Base-by-base conservation (phyloP, 2,113 vertebrate species). In the Anas platyrhynchos region DNA sequence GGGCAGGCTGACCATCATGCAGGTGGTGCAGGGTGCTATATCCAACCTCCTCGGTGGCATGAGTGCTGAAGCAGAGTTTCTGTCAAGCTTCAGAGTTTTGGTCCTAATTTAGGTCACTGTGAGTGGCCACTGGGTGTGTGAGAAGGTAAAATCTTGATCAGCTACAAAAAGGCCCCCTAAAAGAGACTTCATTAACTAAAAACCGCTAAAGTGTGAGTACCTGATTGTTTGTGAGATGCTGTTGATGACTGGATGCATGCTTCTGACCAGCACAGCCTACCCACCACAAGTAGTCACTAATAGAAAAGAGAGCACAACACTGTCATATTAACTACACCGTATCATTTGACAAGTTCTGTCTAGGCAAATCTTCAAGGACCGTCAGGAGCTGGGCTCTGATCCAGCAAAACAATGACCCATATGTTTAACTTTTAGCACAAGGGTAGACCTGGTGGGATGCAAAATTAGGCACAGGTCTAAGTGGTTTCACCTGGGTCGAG, bases 291-390 rank as follows among this genome's bases (percentile, higher is more conserved):
- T 18, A 77, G 32, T 48, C 31, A 26, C 59, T 50, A 46, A 43
- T 1, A 52, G 44, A 75, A 84, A 78, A 65, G 3, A 79, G 22
- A 88, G 22, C 23, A 79, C 62, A 79, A 55, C 61, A 31, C 23
- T 2, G 1, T 16, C 73, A 10, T 17, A 52, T 32, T 80, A 59
- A 86, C 80, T 91, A 52, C 9, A 41, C 46, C 1, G 0, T 55
- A 58, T 79, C 5, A 26, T 83, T 66, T 93, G 43, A 91, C 68
- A 67, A 83, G 46, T 50, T 74, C 54, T 77, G 41, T n/a, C 78
- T 67, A 66, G 55, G 52, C 94, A 52, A 74, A 72, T 91, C 82
- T 88, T 86, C 68, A 91, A 90, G 68, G 78, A 71, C 82, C 62
- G 83, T 89, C 59, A 82, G 66, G 77, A 84, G 17, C 3, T 85